phyloP scores from a whole-genome alignment of 2,797 vertebrate genomes.

The Coilia nasus region DNA sequence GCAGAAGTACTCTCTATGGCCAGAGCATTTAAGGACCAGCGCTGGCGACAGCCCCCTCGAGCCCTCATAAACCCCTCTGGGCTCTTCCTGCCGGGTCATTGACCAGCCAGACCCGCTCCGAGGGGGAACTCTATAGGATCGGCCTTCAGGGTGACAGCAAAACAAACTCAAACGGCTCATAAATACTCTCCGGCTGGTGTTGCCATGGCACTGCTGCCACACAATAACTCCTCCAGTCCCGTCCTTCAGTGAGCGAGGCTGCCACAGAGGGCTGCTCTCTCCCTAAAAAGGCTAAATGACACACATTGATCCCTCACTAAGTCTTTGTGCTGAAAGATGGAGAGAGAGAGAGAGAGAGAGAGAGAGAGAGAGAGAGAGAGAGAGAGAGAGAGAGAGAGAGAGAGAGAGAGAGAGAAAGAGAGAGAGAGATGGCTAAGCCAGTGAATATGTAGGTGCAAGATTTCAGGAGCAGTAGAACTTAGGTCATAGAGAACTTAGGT shows the following conservation, averaged over 20 bases:
- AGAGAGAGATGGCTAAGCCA: background rate
- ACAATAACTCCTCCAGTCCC: slow-evolving; percentile 10
- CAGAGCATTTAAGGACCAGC: slow-evolving; percentile 12
- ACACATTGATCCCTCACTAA: slow-evolving; percentile 15
- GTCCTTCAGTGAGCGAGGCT: background rate
- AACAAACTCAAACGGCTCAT: slow-evolving; percentile 13
- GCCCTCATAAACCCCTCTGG: background rate
- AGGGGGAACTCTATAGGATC: background rate
- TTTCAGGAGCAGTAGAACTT: background rate
- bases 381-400: background rate
- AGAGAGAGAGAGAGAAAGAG: too few species aligned
- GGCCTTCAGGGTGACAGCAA: slow-evolving; percentile 7
- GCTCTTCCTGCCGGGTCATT: slow-evolving; percentile 7
- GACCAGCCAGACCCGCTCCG: background rate
- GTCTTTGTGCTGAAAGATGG: background rate
- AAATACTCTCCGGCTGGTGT: background rate
- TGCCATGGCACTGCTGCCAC: background rate
- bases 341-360: background rate
- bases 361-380: background rate
- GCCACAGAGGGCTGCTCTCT: background rate
- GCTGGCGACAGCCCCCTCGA: background rate
- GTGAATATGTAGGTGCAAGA: background rate
- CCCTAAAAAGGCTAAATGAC: slow-evolving; percentile 17
- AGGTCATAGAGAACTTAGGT: background rate
- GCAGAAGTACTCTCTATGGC: background rate